A percentile compares a stretch with the other conserved stretches of the same genome.
phyloP scores from a whole-genome alignment of 2,113 vertebrate genomes.

The Pachycephala philippinensis region DNA sequence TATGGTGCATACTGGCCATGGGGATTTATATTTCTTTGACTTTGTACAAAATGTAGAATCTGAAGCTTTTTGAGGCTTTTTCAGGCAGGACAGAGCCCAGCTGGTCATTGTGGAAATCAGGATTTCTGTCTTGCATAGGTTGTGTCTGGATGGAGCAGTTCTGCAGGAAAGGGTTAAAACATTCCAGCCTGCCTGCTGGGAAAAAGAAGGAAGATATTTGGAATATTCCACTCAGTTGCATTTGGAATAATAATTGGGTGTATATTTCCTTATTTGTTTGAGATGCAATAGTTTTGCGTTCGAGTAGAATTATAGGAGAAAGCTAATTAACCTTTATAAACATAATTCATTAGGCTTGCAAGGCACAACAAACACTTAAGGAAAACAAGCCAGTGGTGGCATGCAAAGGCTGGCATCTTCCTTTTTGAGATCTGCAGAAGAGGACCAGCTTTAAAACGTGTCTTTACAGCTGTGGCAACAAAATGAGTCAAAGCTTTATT shows the following conservation, averaged over 20 bases:
- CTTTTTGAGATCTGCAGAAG: background rate
- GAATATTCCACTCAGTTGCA: background rate
- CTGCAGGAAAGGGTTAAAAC: background rate
- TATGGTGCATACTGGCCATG: background rate
- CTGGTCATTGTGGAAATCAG: background rate
- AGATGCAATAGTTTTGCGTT: background rate
- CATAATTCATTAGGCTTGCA: background rate
- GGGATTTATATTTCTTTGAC: background rate
- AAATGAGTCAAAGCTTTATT: background rate
- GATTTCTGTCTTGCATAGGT: background rate
- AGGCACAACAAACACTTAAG: background rate
- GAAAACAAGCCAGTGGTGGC: background rate
- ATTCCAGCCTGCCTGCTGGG: background rate
- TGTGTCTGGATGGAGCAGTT: background rate
- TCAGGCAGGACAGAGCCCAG: background rate
- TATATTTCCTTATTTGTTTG: background rate
- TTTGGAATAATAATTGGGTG: background rate
- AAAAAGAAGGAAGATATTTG: background rate
- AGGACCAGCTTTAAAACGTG: background rate
- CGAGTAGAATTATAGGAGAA: background rate
- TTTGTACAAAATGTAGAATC: background rate
- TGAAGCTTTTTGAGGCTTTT: background rate
- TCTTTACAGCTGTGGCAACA: background rate
- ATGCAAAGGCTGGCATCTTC: background rate
- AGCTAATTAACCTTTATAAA: constrained; percentile 25